Evolutionary conservation across 2,113 vertebrate species (phyloP).

Genomic region (Gracilinanus agilis): DNA sequence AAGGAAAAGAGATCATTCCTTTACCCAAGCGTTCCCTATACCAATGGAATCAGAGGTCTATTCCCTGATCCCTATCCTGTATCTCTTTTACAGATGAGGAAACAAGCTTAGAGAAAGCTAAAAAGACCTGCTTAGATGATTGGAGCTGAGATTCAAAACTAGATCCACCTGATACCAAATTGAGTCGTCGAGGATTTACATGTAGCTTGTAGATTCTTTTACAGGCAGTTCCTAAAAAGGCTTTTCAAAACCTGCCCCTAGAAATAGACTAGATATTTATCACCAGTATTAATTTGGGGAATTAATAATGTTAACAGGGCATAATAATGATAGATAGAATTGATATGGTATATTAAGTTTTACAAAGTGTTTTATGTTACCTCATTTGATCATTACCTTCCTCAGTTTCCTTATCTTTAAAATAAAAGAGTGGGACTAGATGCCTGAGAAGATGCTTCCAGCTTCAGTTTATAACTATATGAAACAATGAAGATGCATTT

Average conservation of each 20-base stretch:
- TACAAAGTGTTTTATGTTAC: not conserved
- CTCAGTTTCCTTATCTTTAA: not conserved
- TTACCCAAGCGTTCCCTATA: not conserved
- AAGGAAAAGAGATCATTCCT: not conserved
- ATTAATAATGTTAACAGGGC: not conserved
- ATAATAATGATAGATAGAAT: not conserved
- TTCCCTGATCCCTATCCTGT: not conserved
- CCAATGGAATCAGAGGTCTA: not conserved
- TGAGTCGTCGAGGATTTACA: not conserved
- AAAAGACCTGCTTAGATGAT: not conserved
- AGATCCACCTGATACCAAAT: not conserved
- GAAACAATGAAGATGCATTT: not conserved
- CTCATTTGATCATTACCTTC: not conserved
- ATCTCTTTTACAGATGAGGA: not conserved
- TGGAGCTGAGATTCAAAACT: not conserved
- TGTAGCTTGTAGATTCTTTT: not conserved
- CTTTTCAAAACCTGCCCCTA: not conserved
- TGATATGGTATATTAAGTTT: not conserved
- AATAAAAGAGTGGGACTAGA: not conserved
- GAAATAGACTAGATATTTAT: not conserved
- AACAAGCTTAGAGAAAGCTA: too few species aligned
- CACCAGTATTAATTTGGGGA: not conserved
- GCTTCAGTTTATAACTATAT: not conserved
- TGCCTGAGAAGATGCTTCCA: not conserved
- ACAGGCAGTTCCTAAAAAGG: not conserved